Conservation (phyloP, 1,140 invertebrate genomes). For the Cecropterus lyciades region DNA sequence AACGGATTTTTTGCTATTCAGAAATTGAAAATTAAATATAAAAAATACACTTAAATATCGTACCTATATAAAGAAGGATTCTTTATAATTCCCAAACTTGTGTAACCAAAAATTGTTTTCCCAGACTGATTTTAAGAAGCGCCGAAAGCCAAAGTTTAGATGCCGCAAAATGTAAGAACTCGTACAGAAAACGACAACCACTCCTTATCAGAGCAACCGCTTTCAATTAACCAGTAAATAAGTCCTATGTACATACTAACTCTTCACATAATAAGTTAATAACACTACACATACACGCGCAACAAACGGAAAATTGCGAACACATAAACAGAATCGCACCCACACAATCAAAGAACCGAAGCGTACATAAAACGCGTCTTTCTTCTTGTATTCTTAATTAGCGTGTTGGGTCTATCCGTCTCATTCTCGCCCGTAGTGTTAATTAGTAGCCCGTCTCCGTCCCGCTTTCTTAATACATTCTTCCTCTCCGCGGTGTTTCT, state of each 20-base stretch:
- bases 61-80: no score
- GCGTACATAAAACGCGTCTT: slow-evolving; percentile 80
- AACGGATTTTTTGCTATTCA: no score
- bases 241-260: slow-evolving; percentile 70
- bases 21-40: no score
- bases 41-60: no score
- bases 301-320: slow-evolving; percentile 17
- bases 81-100: no score
- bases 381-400: slow-evolving; percentile 85
- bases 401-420: slow-evolving; percentile 70
- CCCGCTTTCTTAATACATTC: slow-evolving; percentile 84
- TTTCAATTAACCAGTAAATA: slow-evolving; percentile 82
- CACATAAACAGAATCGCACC: slow-evolving; percentile 55
- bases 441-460: slow-evolving; percentile 76
- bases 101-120: neutral
- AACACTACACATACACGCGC: slow-evolving; percentile 70
- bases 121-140: neutral
- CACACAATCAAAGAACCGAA: slow-evolving; percentile 56
- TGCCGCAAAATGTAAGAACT: slow-evolving; percentile 34
- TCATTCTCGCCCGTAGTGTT: slow-evolving; percentile 60
- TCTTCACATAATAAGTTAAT: slow-evolving; percentile 83
- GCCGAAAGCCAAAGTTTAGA: neutral
- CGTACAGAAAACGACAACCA: slow-evolving; percentile 41
- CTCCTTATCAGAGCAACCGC: slow-evolving; percentile 72
- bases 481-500: slow-evolving; percentile 83